Conservation (phyloP, 2,113 vertebrate genomes). For the Astatoreochromis straeleni region DNA sequence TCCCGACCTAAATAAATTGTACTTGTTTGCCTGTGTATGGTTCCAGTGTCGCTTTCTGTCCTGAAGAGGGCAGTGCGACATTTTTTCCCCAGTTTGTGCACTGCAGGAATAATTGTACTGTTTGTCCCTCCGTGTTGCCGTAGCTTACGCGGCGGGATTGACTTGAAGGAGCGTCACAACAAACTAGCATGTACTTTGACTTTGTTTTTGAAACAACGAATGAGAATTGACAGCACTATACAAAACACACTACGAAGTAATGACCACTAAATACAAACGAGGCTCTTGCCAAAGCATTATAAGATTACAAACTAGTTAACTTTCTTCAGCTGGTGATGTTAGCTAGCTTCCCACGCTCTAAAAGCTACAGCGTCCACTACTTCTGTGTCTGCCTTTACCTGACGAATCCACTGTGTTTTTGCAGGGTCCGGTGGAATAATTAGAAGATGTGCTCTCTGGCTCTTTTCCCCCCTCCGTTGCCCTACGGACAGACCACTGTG, state of each 20-base stretch:
- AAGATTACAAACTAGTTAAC: background rate
- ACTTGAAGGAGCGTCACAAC: background rate
- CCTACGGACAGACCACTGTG: slow-evolving; percentile 73
- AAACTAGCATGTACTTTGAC: background rate
- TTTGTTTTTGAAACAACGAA: background rate
- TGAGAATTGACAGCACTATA: accelerated
- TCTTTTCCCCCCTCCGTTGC: slow-evolving; percentile 79
- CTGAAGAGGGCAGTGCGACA: slow-evolving; percentile 29
- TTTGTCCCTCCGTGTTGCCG: slow-evolving; percentile 34
- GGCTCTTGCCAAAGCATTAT: background rate
- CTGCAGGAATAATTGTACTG: background rate
- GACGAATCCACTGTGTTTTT: background rate
- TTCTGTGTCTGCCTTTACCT: background rate
- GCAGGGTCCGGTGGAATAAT: background rate
- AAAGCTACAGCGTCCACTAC: background rate
- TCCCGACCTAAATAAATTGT: background rate
- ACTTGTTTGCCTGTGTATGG: background rate
- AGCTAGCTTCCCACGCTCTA: background rate
- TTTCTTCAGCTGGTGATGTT: background rate
- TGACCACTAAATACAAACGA: background rate
- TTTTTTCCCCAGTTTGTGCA: accelerated
- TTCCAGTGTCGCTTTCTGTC: background rate
- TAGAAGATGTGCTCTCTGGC: slow-evolving; percentile 79
- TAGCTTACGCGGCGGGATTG: slow-evolving; percentile 46
- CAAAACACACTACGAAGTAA: background rate